A percentile compares a stretch with the other conserved stretches of the same genome.
phyloP scores from a whole-genome alignment of 2,888 invertebrate species.

The Rhingia campestris region DNA sequence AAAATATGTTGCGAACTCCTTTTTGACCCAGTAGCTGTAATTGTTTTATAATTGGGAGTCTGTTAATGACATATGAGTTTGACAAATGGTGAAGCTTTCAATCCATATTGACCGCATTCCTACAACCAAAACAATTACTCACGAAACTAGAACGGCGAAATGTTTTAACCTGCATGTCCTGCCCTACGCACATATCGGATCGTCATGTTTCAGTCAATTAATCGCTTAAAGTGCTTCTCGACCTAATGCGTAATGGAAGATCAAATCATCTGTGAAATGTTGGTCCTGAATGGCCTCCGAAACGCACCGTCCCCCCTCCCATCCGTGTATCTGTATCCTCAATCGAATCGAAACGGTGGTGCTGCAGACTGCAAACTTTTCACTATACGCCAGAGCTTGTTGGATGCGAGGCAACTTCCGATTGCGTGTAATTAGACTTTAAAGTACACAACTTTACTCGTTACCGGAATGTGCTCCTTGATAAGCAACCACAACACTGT shows the following conservation, averaged over 20 bases:
- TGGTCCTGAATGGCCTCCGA: constrained; percentile 1
- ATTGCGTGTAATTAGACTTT: constrained; percentile 32
- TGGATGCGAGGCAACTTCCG: not conserved
- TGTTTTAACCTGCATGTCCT: too few species aligned
- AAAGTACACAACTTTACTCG: constrained; percentile 13
- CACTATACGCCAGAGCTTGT: constrained; percentile 5
- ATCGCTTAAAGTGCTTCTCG: constrained; percentile 18
- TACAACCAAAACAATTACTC: too few species aligned
- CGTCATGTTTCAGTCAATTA: constrained; percentile 39
- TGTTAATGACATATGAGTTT: too few species aligned
- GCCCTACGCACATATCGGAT: not conserved
- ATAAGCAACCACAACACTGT: constrained; percentile 7
- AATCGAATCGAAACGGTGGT: not conserved
- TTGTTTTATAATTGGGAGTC: too few species aligned
- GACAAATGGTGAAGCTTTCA: too few species aligned
- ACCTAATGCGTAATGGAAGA: constrained; percentile 27
- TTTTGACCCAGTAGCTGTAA: too few species aligned
- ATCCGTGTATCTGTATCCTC: not conserved
- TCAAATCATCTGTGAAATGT: constrained; percentile 48
- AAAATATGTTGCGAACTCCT: too few species aligned
- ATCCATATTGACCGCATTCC: too few species aligned
- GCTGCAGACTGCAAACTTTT: constrained; percentile 2
- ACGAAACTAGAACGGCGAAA: too few species aligned
- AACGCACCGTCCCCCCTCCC: constrained; percentile 8
- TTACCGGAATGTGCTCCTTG: not conserved